Conservation (phyloP, 2,797 vertebrate genomes). For the Danio aesculapii region DNA sequence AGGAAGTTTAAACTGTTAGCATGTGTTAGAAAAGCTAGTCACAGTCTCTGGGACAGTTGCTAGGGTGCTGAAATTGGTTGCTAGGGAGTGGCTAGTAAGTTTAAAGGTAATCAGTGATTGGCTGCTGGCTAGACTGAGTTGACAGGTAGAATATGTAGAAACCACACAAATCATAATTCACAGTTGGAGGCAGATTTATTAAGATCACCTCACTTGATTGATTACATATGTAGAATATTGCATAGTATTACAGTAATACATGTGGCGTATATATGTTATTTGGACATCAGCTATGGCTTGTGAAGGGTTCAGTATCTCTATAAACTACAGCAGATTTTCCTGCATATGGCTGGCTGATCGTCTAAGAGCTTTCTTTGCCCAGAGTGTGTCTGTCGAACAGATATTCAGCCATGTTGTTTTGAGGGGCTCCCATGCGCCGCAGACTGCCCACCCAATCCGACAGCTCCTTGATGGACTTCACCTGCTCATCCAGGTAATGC, state of each 20-base stretch:
- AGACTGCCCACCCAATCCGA: conserved; percentile 92
- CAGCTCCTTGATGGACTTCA: conserved; percentile 94
- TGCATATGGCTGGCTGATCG: background rate
- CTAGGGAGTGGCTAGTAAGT: no score
- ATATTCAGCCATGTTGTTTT: conserved; percentile 92
- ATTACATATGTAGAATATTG: background rate
- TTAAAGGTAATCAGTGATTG: no score
- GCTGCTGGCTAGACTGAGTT: no score
- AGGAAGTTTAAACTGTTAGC: no score
- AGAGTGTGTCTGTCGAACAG: conserved; percentile 96
- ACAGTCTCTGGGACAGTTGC: no score
- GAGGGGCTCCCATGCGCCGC: conserved; percentile 90
- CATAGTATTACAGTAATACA: background rate
- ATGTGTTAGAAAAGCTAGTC: no score
- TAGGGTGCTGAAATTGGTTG: no score
- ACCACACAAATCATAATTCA: background rate
- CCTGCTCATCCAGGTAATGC: conserved; percentile 95
- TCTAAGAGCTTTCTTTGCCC: conserved; percentile 80
- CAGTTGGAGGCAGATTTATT: conserved; percentile 1
- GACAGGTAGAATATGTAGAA: no score
- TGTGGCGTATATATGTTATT: background rate
- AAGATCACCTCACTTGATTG: background rate
- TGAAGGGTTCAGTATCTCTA: background rate
- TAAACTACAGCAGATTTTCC: conserved; percentile 7
- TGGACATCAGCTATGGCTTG: background rate